Conservation (phyloP, 2,113 vertebrate genomes). For the Mustelus asterias region DNA sequence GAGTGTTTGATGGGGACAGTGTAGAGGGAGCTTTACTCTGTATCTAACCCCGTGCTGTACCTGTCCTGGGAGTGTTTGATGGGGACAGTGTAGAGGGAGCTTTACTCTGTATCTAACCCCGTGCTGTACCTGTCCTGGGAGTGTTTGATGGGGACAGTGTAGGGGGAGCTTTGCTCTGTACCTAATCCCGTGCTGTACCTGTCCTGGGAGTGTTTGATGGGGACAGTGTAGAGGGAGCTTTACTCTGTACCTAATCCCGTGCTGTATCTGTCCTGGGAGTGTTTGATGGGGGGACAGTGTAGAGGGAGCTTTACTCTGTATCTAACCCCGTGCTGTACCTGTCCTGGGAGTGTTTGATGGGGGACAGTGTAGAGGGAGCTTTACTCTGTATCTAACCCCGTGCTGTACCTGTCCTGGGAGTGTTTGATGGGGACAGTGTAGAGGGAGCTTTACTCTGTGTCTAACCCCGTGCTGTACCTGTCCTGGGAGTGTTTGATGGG, state of each 20-base stretch:
- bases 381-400: not conserved
- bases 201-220: not conserved
- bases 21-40: not conserved
- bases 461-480: not conserved
- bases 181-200: not conserved
- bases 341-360: not conserved
- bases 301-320: not conserved
- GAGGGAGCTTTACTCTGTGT: not conserved
- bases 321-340: not conserved
- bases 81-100: not conserved
- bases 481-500: not conserved
- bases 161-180: not conserved
- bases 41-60: not conserved
- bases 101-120: not conserved
- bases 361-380: not conserved
- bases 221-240: not conserved
- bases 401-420: not conserved
- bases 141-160: no score
- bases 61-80: not conserved
- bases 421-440: not conserved
- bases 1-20: not conserved
- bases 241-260: not conserved
- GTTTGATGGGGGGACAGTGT: not conserved
- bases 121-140: not conserved
- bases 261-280: not conserved